Conservation (phyloP, 2,797 vertebrate species). For the Poeciliopsis paucimaculata region DNA sequence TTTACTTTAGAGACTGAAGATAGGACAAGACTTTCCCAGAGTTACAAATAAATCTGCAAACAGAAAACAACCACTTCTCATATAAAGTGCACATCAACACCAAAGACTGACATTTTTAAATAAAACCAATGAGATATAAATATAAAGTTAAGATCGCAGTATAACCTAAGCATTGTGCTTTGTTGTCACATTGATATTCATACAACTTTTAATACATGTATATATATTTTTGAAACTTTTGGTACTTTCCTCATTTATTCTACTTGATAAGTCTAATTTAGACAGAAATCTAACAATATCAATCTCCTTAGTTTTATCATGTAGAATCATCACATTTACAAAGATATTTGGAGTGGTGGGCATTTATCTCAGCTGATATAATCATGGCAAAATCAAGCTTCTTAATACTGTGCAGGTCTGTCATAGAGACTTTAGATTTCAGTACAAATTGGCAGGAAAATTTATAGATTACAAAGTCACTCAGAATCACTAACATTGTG, state of each 20-base stretch:
- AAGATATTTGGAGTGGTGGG: background rate
- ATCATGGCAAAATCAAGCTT: no score
- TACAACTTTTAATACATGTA: background rate
- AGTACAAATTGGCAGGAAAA: no score
- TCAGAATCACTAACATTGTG: no score
- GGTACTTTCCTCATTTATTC: background rate
- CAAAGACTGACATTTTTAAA: background rate
- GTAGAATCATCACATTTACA: background rate
- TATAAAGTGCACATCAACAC: background rate
- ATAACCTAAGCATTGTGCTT: background rate
- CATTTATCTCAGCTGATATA: no score
- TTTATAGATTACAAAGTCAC: no score
- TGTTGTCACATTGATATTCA: constrained; percentile 4
- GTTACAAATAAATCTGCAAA: constrained; percentile 57
- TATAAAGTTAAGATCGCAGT: background rate
- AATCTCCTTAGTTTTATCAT: background rate
- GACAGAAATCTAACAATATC: background rate
- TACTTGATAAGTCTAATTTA: background rate
- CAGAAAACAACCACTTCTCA: constrained; percentile 24
- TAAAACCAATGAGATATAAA: background rate
- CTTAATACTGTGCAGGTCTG: no score
- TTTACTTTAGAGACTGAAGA: constrained; percentile 31
- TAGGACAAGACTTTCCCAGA: constrained; percentile 23
- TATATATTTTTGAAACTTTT: constrained; percentile 1
- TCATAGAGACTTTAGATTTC: no score